Evolutionary conservation across 2,113 vertebrate species (phyloP), one percentile per base, ranked within the genome.

Genomic region (Gopherus flavomarginatus): DNA sequence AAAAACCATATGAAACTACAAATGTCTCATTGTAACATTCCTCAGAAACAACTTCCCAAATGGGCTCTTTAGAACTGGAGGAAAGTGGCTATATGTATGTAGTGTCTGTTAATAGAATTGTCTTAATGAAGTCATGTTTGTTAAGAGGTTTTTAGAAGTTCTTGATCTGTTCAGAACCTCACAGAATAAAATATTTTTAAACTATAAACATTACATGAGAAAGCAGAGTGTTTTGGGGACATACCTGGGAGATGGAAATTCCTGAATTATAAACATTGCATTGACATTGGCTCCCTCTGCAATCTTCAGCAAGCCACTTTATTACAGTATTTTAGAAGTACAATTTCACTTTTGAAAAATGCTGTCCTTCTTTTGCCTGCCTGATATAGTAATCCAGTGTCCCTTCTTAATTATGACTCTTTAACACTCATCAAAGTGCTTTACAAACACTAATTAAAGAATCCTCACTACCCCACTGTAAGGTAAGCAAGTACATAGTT

Each of bases 281-380:
- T 6, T 31, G 62, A 1, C 19, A 11, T 11, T 78, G 26, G 6
- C 2, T 89, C 0, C 35, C 11, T 83, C 38, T 85, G 80, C 78
- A 17, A 44, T 11, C 83, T 83, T 54, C 1, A 1, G 6, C 3
- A 57, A 62, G 4, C 12, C 59, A 35, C 13, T 85, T 89, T 38
- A 42, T 4, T 0, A 4, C 1, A 3, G 3, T 53, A 16, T 11
- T 83, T 35, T 53, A 8, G 62, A 72, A 0, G 0, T 38, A 62
- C 3, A 83, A 29, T 31, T 31, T 80, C 0, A 24, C 26, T 90
- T 92, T 83, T 65, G 6, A 12, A n/a, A 19, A 75, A 17, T 53
- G 35, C 2, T 56, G 2, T 82, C 47, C 26, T 88, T 49, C 52
- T 44, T 75, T 90, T 85, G 10, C 50, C 17, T 80, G 7, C 31